Conservation (phyloP, 2,113 vertebrate species). For the Pomatostomus ruficeps region DNA sequence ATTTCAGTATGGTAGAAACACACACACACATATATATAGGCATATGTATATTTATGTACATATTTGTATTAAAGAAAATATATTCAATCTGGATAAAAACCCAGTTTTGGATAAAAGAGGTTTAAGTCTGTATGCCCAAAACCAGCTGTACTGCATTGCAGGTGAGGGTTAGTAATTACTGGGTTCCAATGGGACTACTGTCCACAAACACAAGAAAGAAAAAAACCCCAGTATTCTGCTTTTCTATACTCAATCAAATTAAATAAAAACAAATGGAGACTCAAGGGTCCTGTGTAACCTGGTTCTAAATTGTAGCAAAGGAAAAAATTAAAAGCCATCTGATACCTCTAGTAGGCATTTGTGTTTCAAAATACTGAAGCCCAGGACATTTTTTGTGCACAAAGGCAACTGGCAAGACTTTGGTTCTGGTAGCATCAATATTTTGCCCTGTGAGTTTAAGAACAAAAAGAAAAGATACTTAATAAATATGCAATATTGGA, state of each 20-base stretch:
- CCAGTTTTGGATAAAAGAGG: neutral
- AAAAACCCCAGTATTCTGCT: neutral
- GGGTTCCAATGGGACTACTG: neutral
- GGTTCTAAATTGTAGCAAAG: neutral
- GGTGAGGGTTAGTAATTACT: neutral
- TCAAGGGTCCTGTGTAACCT: neutral
- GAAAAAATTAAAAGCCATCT: neutral
- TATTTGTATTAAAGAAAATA: neutral
- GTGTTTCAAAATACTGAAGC: neutral
- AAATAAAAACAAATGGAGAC: neutral
- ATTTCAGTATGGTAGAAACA: neutral
- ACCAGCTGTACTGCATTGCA: neutral
- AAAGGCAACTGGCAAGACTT: neutral
- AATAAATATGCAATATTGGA: neutral
- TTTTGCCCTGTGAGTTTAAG: neutral
- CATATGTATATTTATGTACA: neutral
- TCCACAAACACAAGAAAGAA: neutral
- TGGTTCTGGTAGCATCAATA: neutral
- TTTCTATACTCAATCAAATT: neutral
- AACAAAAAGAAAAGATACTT: neutral
- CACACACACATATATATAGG: fast-evolving
- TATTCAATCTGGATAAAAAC: neutral
- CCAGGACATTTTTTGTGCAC: neutral
- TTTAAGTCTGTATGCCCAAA: neutral
- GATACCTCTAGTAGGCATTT: neutral